phyloP scores from a whole-genome alignment of 2,888 invertebrate species.

The Coremacera marginata region DNA sequence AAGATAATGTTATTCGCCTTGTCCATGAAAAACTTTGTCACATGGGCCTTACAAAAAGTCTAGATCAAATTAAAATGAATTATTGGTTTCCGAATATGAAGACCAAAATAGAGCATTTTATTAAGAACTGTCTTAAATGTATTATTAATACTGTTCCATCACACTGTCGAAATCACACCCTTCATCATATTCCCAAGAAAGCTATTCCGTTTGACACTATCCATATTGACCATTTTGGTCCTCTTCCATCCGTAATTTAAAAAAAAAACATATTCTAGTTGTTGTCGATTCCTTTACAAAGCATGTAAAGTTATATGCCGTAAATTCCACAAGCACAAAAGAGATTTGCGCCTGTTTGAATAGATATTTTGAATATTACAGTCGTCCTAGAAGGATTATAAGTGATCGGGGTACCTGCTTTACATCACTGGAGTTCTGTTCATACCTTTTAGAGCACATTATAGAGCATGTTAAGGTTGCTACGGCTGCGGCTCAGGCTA shows the following conservation, averaged over 20 bases:
- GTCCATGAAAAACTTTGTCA: constrained; percentile 16
- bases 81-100: constrained; percentile 21
- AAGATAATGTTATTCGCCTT: background rate
- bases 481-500: constrained; percentile 23
- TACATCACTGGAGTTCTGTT: constrained; percentile 31
- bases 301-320: constrained; percentile 9
- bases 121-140: constrained; percentile 8
- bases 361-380: background rate
- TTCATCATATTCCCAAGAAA: background rate
- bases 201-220: no score
- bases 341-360: background rate
- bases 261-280: background rate
- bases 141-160: background rate
- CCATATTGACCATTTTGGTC: background rate
- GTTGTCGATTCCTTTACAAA: constrained; percentile 19
- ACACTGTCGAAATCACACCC: no score
- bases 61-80: background rate
- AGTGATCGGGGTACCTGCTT: constrained; percentile 28
- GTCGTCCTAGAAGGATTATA: background rate
- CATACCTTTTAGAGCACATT: background rate
- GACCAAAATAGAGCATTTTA: background rate
- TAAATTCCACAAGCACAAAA: background rate
- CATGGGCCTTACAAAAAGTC: background rate
- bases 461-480: constrained; percentile 17
- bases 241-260: background rate